A percentile compares a stretch with the other conserved stretches of the same genome.
phyloP scores from a whole-genome alignment of 2,113 vertebrate species.

The Ailurus styani region DNA sequence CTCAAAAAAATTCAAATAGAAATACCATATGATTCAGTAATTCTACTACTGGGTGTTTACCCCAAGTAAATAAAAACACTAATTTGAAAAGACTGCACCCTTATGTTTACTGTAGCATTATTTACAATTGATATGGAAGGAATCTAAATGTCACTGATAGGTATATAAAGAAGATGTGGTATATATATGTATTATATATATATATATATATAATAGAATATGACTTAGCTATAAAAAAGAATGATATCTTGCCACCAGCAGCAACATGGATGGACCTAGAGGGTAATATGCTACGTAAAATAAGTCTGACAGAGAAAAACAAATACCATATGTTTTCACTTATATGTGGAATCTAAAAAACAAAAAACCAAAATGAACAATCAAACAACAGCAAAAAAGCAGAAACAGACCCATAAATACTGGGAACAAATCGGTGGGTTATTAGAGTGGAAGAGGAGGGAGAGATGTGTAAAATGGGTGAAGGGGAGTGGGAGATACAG shows the following conservation, averaged over 20 bases:
- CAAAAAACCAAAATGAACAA: not conserved
- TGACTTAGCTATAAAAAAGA: not conserved
- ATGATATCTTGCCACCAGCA: not conserved
- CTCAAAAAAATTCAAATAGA: not conserved
- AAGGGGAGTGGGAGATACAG: not conserved
- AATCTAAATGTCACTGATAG: not conserved
- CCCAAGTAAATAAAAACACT: not conserved
- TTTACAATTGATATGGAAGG: not conserved
- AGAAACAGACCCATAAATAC: not conserved
- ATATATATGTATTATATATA: not conserved
- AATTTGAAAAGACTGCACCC: not conserved
- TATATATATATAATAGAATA: not conserved
- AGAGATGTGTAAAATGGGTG: not conserved
- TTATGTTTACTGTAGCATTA: not conserved
- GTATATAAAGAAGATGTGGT: not conserved
- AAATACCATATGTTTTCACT: not conserved
- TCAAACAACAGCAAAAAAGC: not conserved
- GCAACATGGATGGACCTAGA: not conserved
- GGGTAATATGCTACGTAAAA: not conserved
- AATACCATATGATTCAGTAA: not conserved
- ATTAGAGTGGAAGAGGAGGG: not conserved
- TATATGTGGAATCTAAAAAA: not conserved
- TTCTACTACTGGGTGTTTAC: not conserved
- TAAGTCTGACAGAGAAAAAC: not conserved
- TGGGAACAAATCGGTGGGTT: not conserved